phyloP scores from a whole-genome alignment of 2,797 vertebrate genomes.

The Sebastes baramenuke region DNA sequence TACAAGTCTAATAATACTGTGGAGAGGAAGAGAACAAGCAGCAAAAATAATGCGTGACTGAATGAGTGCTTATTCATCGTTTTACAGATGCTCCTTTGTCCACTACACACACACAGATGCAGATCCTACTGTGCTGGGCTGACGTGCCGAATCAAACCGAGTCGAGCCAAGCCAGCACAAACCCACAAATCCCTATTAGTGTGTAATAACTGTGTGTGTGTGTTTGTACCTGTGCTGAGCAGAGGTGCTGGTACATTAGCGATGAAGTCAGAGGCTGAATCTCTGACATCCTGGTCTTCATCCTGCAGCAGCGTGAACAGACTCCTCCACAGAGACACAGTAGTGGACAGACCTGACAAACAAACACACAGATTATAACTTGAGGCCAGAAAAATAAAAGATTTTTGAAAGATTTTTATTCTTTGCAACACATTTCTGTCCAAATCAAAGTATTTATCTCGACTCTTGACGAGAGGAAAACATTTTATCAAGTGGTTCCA shows the following conservation, averaged over 20 bases:
- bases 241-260: conserved; percentile 71
- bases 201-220: conserved; percentile 15
- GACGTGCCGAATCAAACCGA: too few species aligned
- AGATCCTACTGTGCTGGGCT: too few species aligned
- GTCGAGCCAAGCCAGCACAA: too few species aligned
- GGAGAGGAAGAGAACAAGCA: too few species aligned
- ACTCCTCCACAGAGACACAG: conserved; percentile 88
- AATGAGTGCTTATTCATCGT: too few species aligned
- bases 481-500: background rate
- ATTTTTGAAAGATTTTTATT: too few species aligned
- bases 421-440: background rate
- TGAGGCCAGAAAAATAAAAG: too few species aligned
- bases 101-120: too few species aligned
- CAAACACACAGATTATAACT: background rate
- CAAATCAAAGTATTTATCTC: background rate
- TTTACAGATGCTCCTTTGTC: too few species aligned
- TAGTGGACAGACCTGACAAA: conserved; percentile 83
- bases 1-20: too few species aligned
- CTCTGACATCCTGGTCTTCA: conserved; percentile 89
- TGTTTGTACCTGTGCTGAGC: conserved; percentile 69
- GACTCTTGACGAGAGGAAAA: background rate
- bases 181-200: background rate
- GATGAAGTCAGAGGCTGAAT: conserved; percentile 86
- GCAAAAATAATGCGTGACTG: too few species aligned
- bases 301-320: conserved; percentile 91